Percentiles rank a stretch among this genome's conserved stretches.
phyloP scores from a whole-genome alignment of 1,140 invertebrate species.

The Cephus cinctus region DNA sequence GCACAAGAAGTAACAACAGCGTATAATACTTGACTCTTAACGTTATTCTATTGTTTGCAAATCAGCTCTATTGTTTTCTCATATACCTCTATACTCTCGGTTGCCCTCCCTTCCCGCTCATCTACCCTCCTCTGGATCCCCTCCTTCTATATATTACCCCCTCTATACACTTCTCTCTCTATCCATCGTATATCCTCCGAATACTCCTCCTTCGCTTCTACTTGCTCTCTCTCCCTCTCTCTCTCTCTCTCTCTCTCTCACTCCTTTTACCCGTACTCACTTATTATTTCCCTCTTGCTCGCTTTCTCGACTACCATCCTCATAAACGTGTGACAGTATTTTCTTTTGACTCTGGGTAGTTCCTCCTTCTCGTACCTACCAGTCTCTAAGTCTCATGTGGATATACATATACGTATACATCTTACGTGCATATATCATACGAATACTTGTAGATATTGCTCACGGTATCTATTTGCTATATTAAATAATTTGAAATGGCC shows the following conservation, averaged over 20 bases:
- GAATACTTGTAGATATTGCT: no score
- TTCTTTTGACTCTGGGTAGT: no score
- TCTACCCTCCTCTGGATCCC: conserved; percentile 2
- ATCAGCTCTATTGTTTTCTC: conserved; percentile 60
- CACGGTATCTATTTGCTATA: no score
- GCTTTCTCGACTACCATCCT: background rate
- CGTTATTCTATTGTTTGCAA: conserved; percentile 61
- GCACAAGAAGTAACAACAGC: conserved; percentile 53
- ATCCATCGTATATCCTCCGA: conserved; percentile 10
- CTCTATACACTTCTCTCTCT: conserved; percentile 20
- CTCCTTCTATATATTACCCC: conserved; percentile 8
- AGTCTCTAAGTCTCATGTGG: no score
- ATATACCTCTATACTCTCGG: conserved; percentile 44
- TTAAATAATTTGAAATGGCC: no score
- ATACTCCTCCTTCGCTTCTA: conserved; percentile 13
- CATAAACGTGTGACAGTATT: conserved; percentile 14
- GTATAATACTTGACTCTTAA: conserved; percentile 58
- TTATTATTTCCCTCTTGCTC: background rate
- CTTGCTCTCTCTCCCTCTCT: conserved; percentile 14
- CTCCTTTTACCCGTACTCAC: no score
- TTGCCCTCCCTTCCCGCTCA: conserved; percentile 13
- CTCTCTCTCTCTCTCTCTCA: conserved; percentile 3
- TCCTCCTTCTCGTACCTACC: no score
- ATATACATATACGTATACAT: no score
- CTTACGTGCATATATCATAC: no score